A percentile compares a stretch with the other conserved stretches of the same genome.
Evolutionary conservation across 2,888 invertebrate genomes (phyloP).

Genomic region (Beris morrisii): DNA sequence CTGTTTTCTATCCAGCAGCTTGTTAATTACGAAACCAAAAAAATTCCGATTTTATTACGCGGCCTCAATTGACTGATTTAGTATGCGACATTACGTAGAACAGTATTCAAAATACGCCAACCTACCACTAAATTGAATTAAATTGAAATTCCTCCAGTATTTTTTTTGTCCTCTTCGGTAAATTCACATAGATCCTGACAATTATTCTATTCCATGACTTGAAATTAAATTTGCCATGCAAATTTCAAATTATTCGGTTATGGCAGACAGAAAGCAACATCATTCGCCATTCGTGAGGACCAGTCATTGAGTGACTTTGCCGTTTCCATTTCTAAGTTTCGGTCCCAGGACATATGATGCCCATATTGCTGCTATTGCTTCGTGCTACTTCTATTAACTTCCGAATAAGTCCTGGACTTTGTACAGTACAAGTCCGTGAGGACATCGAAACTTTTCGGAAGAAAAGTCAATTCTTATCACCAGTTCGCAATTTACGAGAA

Average conservation of each 20-base stretch:
- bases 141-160: too few relatives aligned
- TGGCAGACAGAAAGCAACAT: background rate
- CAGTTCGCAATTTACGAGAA: slow-evolving; percentile 23
- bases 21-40: too few relatives aligned
- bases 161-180: background rate
- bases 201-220: slow-evolving; percentile 28
- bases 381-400: background rate
- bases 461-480: slow-evolving; percentile 24
- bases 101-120: too few relatives aligned
- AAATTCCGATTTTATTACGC: too few relatives aligned
- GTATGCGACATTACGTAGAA: too few relatives aligned
- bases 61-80: too few relatives aligned
- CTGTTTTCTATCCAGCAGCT: too few relatives aligned
- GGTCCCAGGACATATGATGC: slow-evolving; percentile 22
- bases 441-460: slow-evolving; percentile 18
- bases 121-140: too few relatives aligned
- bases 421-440: slow-evolving; percentile 1
- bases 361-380: slow-evolving; percentile 12
- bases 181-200: slow-evolving; percentile 21
- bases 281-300: slow-evolving; percentile 14
- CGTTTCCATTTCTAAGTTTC: slow-evolving; percentile 28
- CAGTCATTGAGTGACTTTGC: slow-evolving; percentile 30
- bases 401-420: background rate
- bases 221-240: slow-evolving; percentile 29
- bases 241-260: slow-evolving; percentile 25